Conservation (phyloP, 1,140 invertebrate species). For the Plutomurus gul region DNA sequence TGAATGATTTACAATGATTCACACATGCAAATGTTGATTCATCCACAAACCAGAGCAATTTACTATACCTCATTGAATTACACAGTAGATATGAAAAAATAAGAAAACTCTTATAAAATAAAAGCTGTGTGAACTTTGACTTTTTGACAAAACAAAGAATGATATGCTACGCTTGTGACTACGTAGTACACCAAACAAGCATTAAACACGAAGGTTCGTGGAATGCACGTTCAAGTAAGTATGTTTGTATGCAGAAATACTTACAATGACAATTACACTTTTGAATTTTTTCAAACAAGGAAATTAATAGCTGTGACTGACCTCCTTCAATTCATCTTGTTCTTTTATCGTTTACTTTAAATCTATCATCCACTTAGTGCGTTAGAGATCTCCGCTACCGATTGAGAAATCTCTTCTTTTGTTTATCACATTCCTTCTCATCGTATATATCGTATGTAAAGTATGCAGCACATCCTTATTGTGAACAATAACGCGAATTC, state of each 20-base stretch:
- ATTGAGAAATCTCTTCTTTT: slow-evolving; percentile 19
- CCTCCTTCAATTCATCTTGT: not conserved
- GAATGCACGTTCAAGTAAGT: no score
- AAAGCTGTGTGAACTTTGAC: slow-evolving; percentile 14
- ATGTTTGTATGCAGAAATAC: no score
- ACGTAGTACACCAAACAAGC: no score
- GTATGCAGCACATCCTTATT: no score
- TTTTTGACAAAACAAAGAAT: slow-evolving; percentile 1
- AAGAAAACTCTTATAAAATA: not conserved
- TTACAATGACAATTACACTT: no score
- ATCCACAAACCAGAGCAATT: no score
- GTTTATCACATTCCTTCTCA: slow-evolving; percentile 1
- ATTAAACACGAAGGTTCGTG: not conserved
- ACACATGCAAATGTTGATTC: no score
- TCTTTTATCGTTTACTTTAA: not conserved
- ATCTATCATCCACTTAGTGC: slow-evolving; percentile 9
- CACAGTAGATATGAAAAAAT: not conserved
- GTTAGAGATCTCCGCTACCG: not conserved
- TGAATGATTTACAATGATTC: no score
- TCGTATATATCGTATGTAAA: not conserved
- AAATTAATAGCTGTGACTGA: slow-evolving; percentile 9
- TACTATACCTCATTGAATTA: not conserved
- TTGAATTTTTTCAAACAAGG: not conserved
- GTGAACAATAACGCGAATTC: no score
- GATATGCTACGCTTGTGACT: not conserved